phyloP scores from a whole-genome alignment of 2,888 invertebrate genomes.

The Stenotaenia linearis region DNA sequence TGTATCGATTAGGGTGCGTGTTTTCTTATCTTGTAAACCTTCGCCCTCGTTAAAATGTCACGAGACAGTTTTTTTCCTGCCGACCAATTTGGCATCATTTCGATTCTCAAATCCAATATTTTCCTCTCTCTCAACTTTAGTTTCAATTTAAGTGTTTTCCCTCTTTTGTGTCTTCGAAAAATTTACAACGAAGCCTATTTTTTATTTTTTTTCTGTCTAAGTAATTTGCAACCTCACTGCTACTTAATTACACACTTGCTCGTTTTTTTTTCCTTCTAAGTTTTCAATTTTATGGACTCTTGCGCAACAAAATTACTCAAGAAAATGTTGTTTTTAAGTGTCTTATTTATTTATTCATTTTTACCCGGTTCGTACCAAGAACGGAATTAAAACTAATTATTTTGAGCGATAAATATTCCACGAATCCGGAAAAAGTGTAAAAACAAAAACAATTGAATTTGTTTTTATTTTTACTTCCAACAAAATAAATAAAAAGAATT shows the following conservation, averaged over 20 bases:
- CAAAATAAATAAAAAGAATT: no score
- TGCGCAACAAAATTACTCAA: constrained; percentile 15
- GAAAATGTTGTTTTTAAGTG: background rate
- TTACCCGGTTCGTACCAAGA: background rate
- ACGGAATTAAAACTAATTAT: background rate
- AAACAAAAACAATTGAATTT: no score
- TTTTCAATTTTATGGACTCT: constrained; percentile 6
- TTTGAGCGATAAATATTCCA: background rate
- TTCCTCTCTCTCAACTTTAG: no score
- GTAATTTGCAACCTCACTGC: constrained; percentile 23
- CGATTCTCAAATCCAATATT: background rate
- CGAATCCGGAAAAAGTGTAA: no score
- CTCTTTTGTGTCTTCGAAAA: background rate
- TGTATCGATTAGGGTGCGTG: constrained; percentile 17
- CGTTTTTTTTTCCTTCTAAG: background rate
- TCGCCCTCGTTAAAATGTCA: constrained; percentile 17
- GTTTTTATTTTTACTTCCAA: no score
- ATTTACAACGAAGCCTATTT: background rate
- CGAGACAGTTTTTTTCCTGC: background rate
- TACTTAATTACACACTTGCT: background rate
- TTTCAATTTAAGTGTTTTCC: no score
- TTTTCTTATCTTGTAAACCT: constrained; percentile 24
- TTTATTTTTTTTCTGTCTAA: background rate
- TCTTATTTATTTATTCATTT: background rate
- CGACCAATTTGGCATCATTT: background rate